phyloP scores from a whole-genome alignment of 1,140 invertebrate genomes.

The Tetraneura akinire region DNA sequence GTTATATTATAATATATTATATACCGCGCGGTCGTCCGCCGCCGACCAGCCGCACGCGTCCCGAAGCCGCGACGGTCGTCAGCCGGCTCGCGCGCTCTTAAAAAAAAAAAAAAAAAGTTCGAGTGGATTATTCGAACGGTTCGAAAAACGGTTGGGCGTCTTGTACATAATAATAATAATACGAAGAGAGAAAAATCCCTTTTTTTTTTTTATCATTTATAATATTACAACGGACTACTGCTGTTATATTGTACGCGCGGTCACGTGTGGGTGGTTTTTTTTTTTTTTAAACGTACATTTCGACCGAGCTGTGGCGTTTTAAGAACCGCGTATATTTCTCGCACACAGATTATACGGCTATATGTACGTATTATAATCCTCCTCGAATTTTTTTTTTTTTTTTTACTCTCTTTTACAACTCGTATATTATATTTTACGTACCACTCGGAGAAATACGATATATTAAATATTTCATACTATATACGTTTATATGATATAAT shows the following conservation, averaged over 20 bases:
- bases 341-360: too few relatives aligned
- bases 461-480: too few relatives aligned
- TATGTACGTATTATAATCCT: too few relatives aligned
- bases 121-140: slow-evolving; percentile 49
- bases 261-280: slow-evolving; percentile 22
- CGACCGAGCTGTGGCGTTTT: slow-evolving; percentile 13
- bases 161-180: neutral
- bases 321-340: neutral
- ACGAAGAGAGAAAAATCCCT: slow-evolving; percentile 25
- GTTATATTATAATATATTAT: neutral
- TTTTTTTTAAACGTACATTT: neutral
- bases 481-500: neutral
- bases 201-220: too few relatives aligned
- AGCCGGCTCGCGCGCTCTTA: neutral
- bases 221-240: neutral
- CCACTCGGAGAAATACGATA: too few relatives aligned
- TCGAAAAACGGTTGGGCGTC: slow-evolving; percentile 47
- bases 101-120: slow-evolving; percentile 43
- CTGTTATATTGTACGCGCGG: slow-evolving; percentile 1
- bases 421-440: neutral
- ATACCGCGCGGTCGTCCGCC: neutral
- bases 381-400: too few relatives aligned
- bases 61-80: neutral
- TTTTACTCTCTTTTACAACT: too few relatives aligned
- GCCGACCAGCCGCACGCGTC: neutral